Percentiles rank a stretch among this genome's conserved stretches.
phyloP scores from a whole-genome alignment of 2,113 vertebrate genomes.

The Sapayoa aenigma region DNA sequence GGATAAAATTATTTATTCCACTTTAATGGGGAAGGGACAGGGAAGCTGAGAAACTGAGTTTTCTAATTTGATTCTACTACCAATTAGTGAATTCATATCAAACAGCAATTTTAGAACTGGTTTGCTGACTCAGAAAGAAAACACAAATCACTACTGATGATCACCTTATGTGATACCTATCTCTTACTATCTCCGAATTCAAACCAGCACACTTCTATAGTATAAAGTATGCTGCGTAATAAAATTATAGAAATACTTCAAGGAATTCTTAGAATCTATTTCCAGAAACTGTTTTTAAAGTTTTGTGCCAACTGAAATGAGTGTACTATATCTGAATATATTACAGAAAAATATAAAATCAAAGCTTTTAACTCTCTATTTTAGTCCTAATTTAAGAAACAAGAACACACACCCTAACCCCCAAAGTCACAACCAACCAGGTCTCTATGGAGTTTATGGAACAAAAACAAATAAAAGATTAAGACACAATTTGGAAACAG shows the following conservation, averaged over 20 bases:
- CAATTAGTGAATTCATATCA: not conserved
- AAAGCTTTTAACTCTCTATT: not conserved
- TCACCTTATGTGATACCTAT: too few species aligned
- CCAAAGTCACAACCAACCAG: not conserved
- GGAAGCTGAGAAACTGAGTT: not conserved
- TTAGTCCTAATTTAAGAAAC: not conserved
- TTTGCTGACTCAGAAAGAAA: not conserved
- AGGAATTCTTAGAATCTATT: not conserved
- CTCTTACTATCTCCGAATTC: not conserved
- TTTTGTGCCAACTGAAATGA: not conserved
- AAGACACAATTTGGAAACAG: not conserved
- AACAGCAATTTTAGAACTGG: not conserved
- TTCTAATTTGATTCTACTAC: not conserved
- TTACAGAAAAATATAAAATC: not conserved
- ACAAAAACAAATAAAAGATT: not conserved
- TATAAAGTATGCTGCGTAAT: not conserved
- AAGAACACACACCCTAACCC: not conserved
- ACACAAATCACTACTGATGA: not conserved
- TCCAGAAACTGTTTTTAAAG: not conserved
- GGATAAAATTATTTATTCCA: not conserved
- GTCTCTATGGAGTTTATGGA: not conserved
- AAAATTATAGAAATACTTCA: not conserved
- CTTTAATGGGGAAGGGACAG: not conserved
- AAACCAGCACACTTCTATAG: not conserved
- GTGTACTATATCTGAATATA: not conserved